phyloP scores from a whole-genome alignment of 53 echinoderm and acorn worm genomes.

The Apostichopus leukothele region DNA sequence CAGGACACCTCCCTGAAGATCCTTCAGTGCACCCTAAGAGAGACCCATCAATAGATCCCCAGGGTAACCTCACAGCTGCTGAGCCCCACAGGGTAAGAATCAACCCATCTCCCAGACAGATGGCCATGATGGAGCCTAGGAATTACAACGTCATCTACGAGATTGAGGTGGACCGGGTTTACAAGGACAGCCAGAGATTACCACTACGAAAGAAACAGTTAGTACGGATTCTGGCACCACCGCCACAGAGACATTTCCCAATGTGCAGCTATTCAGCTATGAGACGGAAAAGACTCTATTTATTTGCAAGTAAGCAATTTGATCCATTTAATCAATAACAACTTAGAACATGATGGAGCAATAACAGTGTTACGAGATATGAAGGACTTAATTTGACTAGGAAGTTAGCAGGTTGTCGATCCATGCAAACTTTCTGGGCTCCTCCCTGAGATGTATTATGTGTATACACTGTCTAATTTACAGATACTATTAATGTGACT shows the following conservation, averaged over 20 bases:
- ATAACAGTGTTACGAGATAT: too few relatives aligned
- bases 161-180: conserved; percentile 64
- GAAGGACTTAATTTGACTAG: too few relatives aligned
- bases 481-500: too few relatives aligned
- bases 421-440: too few relatives aligned
- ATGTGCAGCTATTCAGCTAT: conserved; percentile 57
- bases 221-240: conserved; percentile 44
- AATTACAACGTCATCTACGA: conserved; percentile 77
- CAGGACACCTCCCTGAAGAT: neutral
- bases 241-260: conserved; percentile 40
- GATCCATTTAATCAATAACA: too few relatives aligned
- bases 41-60: neutral
- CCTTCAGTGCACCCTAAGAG: neutral
- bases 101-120: conserved; percentile 16
- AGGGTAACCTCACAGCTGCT: neutral
- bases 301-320: conserved; percentile 57
- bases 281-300: conserved; percentile 54
- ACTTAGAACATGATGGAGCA: too few relatives aligned
- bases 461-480: too few relatives aligned
- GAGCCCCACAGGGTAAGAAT: neutral
- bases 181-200: conserved; percentile 58
- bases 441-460: too few relatives aligned
- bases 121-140: conserved; percentile 47
- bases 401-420: too few relatives aligned
- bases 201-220: conserved; percentile 26